Percentiles rank a stretch among this genome's conserved stretches.
Conservation (phyloP, 1,140 invertebrate species). For the Anoplophora glabripennis region DNA sequence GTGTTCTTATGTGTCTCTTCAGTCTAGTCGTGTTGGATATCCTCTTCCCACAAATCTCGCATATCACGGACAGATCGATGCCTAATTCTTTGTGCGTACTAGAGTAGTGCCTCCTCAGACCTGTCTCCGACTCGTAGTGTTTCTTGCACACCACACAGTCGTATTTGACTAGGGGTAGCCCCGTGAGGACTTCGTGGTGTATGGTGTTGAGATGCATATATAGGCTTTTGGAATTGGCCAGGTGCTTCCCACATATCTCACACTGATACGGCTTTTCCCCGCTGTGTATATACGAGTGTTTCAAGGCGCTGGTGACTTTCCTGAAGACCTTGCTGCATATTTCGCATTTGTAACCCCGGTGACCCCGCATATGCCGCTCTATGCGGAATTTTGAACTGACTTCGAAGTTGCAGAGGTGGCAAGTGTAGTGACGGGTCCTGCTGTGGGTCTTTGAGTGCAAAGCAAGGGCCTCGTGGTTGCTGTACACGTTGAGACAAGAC, state of each 20-base stretch:
- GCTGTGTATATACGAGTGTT: slow-evolving; percentile 51
- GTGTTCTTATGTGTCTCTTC: slow-evolving; percentile 68
- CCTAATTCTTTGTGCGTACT: slow-evolving; percentile 27
- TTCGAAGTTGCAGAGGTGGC: slow-evolving; percentile 8
- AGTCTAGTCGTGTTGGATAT: slow-evolving; percentile 65
- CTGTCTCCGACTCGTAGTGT: slow-evolving; percentile 31
- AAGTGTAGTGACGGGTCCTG: background rate
- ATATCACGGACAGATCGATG: slow-evolving; percentile 36
- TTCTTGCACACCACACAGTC: slow-evolving; percentile 34
- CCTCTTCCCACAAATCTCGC: slow-evolving; percentile 73
- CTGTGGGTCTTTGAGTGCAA: slow-evolving; percentile 10
- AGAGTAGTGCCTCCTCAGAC: slow-evolving; percentile 29
- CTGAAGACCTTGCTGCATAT: slow-evolving; percentile 10
- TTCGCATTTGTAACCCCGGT: slow-evolving; percentile 6
- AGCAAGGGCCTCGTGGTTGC: background rate
- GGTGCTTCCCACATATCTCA: slow-evolving; percentile 62
- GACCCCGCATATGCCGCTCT: slow-evolving; percentile 4
- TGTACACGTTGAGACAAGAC: background rate
- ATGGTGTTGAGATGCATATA: slow-evolving; percentile 29
- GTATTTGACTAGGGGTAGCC: slow-evolving; percentile 28
- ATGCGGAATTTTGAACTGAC: slow-evolving; percentile 5
- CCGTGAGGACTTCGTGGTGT: slow-evolving; percentile 32
- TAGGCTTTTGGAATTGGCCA: slow-evolving; percentile 32
- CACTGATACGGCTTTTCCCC: slow-evolving; percentile 66
- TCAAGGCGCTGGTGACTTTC: background rate